These are phyloP conservation scores for Rhinophrynus dorsalis DNA, from an alignment of 2,797 vertebrate genomes.

Conservation along the genomic window DNA sequence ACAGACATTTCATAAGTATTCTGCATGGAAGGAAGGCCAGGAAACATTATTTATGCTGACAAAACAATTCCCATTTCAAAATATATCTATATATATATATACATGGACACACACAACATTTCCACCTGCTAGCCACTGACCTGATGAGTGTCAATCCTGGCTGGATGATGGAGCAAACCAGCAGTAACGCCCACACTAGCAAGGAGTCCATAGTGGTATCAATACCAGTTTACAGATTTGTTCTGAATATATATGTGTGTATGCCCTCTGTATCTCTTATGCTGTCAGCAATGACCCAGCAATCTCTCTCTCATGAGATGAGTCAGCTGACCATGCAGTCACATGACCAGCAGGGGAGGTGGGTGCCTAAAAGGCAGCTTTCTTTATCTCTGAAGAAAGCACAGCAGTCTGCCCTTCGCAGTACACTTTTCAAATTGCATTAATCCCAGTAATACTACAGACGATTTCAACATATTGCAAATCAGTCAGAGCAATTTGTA, in stretches of 20 bases:
- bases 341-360: constrained; percentile 18
- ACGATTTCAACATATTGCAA: too few relatives aligned
- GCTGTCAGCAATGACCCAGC: constrained; percentile 39
- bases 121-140: neutral
- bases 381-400: too few relatives aligned
- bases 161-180: neutral
- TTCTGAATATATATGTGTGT: neutral
- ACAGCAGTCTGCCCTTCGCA: too few relatives aligned
- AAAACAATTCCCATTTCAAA: too few relatives aligned
- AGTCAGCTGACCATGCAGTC: constrained; percentile 34
- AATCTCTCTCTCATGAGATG: constrained; percentile 24
- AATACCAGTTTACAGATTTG: neutral
- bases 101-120: neutral
- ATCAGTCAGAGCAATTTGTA: too few relatives aligned
- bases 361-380: too few relatives aligned
- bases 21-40: too few relatives aligned
- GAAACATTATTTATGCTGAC: too few relatives aligned
- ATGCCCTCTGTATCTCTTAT: neutral
- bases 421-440: too few relatives aligned
- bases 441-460: too few relatives aligned
- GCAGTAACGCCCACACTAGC: neutral
- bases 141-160: constrained; percentile 3
- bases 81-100: neutral
- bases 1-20: too few relatives aligned
- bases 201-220: neutral